These are phyloP conservation scores for Xyrichtys novacula DNA, from an alignment of 2,797 vertebrate genomes.

Conservation along the genomic window DNA sequence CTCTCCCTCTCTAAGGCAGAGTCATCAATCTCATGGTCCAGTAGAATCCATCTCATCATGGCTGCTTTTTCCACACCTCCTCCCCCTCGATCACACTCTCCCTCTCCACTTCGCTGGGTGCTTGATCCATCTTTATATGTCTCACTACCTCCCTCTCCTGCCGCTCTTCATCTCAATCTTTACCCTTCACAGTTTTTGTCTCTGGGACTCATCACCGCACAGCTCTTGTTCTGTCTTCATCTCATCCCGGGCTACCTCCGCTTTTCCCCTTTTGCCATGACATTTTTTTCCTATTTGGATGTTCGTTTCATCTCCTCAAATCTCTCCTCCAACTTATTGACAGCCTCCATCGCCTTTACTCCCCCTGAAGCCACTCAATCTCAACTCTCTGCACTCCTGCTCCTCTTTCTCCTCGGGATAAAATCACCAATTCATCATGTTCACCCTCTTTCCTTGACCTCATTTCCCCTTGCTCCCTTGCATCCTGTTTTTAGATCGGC, in stretches of 20 bases:
- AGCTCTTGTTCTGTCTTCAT: constrained; percentile 16
- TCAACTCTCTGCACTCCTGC: constrained; percentile 19
- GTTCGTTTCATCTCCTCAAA: constrained; percentile 14
- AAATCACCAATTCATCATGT: constrained; percentile 54
- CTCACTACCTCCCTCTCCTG: constrained; percentile 43
- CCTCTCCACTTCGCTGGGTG: constrained; percentile 56
- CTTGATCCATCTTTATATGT: constrained; percentile 73
- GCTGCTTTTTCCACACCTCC: constrained; percentile 72
- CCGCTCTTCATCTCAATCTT: constrained; percentile 23
- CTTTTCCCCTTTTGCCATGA: constrained; percentile 9
- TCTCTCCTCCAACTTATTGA: constrained; percentile 48
- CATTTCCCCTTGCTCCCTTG: neutral
- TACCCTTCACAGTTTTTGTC: constrained; percentile 41
- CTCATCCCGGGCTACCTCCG: constrained; percentile 17
- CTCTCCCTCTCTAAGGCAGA: constrained; percentile 54
- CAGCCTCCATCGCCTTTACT: constrained; percentile 42
- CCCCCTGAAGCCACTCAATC: constrained; percentile 52
- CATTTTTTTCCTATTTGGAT: neutral
- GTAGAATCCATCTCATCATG: constrained; percentile 77
- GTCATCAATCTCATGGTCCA: constrained; percentile 81
- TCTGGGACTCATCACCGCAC: constrained; percentile 14
- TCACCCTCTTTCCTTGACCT: constrained; percentile 47
- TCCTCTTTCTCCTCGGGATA: neutral
- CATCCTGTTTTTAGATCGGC: constrained; percentile 19
- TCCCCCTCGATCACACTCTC: constrained; percentile 61